Conservation (phyloP, 2,888 invertebrate genomes). For the Dioctria rufipes region DNA sequence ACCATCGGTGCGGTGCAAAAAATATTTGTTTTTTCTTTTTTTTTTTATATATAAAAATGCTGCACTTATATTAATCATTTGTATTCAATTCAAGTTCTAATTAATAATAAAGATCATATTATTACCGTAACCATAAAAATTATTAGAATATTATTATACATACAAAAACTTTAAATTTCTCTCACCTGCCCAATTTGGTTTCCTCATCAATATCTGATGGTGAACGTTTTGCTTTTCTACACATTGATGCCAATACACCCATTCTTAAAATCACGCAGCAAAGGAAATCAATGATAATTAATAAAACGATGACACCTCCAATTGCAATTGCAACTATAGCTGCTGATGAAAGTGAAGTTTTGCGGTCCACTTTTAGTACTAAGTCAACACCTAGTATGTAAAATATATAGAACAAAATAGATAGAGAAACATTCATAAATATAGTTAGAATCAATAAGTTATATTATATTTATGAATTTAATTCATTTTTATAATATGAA, state of each 20-base stretch:
- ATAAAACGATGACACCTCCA: constrained; percentile 83
- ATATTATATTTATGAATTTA: too few relatives aligned
- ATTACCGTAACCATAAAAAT: neutral
- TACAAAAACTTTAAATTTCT: constrained; percentile 33
- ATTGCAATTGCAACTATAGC: constrained; percentile 90
- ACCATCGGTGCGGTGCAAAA: too few relatives aligned
- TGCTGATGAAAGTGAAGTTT: constrained; percentile 71
- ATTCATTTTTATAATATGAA: too few relatives aligned
- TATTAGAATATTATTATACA: neutral
- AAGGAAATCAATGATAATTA: constrained; percentile 88
- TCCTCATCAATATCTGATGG: constrained; percentile 80
- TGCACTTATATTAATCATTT: too few relatives aligned
- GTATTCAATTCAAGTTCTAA: too few relatives aligned
- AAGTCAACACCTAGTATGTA: constrained; percentile 67
- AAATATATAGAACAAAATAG: constrained; percentile 1
- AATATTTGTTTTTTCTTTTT: too few relatives aligned
- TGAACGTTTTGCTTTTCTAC: constrained; percentile 72
- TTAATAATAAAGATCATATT: too few relatives aligned
- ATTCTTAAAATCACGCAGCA: constrained; percentile 80
- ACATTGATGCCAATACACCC: constrained; percentile 80
- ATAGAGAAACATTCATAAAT: too few relatives aligned
- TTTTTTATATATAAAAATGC: too few relatives aligned
- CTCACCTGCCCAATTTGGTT: constrained; percentile 88
- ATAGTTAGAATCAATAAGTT: too few relatives aligned
- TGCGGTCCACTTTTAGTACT: constrained; percentile 67